Conservation (phyloP, 2,888 invertebrate species). For the Allophyes oxyacanthae region DNA sequence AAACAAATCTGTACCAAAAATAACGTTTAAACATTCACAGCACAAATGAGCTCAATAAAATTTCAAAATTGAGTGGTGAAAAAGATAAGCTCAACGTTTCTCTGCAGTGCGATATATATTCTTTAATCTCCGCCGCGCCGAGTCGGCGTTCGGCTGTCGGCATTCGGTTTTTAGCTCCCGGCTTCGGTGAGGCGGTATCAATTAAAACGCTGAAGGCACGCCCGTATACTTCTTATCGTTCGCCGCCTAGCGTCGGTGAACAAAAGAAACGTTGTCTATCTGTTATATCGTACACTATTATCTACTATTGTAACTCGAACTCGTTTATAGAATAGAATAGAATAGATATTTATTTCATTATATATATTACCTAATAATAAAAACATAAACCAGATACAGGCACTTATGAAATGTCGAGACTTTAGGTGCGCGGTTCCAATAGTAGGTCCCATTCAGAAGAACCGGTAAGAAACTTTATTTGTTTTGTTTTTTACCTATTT, state of each 20-base stretch:
- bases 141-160: slow-evolving; percentile 25
- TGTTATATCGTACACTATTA: slow-evolving; percentile 15
- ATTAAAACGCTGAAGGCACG: slow-evolving; percentile 54
- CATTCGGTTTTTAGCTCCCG: slow-evolving; percentile 34
- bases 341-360: no score
- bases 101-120: slow-evolving; percentile 45
- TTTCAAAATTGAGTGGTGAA: slow-evolving; percentile 29
- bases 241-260: slow-evolving; percentile 38
- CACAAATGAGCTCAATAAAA: not conserved
- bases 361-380: no score
- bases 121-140: slow-evolving; percentile 37
- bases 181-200: slow-evolving; percentile 44
- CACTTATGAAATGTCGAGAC: no score
- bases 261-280: slow-evolving; percentile 51
- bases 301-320: slow-evolving; percentile 36
- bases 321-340: no score
- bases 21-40: not conserved
- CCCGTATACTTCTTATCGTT: slow-evolving; percentile 57
- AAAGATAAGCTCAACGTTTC: slow-evolving; percentile 45
- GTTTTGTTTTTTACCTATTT: no score
- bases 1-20: no score
- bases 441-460: no score
- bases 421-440: no score
- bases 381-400: no score
- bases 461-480: no score